Conservation (phyloP, 2,113 vertebrate species). For the Ceyx melanurus region DNA sequence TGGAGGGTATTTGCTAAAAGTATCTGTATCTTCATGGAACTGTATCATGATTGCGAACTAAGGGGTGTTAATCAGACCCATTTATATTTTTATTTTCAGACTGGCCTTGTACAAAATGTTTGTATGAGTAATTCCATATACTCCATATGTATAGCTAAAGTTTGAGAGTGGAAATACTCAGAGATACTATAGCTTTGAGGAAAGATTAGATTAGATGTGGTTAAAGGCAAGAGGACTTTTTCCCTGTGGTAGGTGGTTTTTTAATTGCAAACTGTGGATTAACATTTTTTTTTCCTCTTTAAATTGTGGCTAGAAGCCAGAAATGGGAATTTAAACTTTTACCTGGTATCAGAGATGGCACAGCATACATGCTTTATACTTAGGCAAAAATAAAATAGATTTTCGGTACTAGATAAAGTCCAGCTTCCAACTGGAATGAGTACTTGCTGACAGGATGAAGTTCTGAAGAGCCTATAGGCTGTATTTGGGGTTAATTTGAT, state of each 20-base stretch:
- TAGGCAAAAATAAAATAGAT: background rate
- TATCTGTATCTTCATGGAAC: background rate
- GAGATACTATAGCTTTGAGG: conserved; percentile 28
- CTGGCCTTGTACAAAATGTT: background rate
- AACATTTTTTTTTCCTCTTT: conserved; percentile 16
- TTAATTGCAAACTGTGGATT: conserved; percentile 50
- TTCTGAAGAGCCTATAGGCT: conserved; percentile 45
- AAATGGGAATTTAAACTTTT: conserved; percentile 29
- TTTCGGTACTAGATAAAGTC: background rate
- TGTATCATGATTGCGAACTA: conserved; percentile 21
- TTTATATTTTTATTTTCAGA: background rate
- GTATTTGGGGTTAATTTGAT: conserved; percentile 18
- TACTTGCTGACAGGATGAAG: conserved; percentile 4
- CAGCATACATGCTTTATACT: background rate
- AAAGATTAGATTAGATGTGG: conserved; percentile 56
- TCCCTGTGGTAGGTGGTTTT: conserved; percentile 27
- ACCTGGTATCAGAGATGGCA: background rate
- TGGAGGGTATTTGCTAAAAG: conserved; percentile 25
- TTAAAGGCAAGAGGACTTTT: conserved; percentile 54
- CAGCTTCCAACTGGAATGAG: background rate
- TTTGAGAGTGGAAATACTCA: conserved; percentile 10
- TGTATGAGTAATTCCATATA: background rate
- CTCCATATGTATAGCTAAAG: background rate
- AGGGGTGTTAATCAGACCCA: background rate
- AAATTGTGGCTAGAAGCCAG: conserved; percentile 34